Evolutionary conservation across 2,113 vertebrate genomes (phyloP), one percentile per base, ranked within the genome.

Genomic region (Nannobrachium achirus): DNA sequence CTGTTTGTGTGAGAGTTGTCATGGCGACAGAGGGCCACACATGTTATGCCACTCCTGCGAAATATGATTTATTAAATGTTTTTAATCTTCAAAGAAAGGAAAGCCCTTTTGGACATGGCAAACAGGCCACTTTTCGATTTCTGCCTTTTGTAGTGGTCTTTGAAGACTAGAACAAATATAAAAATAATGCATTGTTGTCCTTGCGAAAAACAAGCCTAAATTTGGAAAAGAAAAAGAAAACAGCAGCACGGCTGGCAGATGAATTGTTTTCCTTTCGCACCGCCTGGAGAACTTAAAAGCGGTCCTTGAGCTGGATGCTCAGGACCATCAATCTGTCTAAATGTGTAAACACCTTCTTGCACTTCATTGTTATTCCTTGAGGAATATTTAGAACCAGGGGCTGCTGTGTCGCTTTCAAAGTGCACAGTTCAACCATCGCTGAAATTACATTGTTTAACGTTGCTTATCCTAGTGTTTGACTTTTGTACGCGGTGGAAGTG

Each of bases 71-170:
- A 81, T 82, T 63, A 77, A 84, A 84, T 80, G 61, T 62, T 84
- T 85, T 71, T 83, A 63, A 84, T 75, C 73, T 84, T 89, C 81
- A 87, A 88, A 89, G 82, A 58, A 70, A 87, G 82, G 56, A 70
- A 87, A 73, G 56, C 38, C 53, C 51, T 64, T 78, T 63, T 75
- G 57, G 60, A 84, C 53, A 41, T 67, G 49, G 61, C 63, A 49
- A 71, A 82, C 45, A 50, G 75, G 20, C 13, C 63, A 65, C 55
- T 61, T 65, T 71, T 56, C 58, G 58, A 75, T 66, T 33, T 66
- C 10, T 82, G 48, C 16, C 56, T 71, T 82, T 76, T 61, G 53
- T 64, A 75, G 64, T 51, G 56, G 38, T 20, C 71, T 83, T 86
- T 81, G 73, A 86, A 83, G 81, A 81, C 79, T 65, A 48, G 25